A percentile compares a stretch with the other conserved stretches of the same genome.
phyloP scores from a whole-genome alignment of 2,113 vertebrate species.

The Hemiprocne comata region DNA sequence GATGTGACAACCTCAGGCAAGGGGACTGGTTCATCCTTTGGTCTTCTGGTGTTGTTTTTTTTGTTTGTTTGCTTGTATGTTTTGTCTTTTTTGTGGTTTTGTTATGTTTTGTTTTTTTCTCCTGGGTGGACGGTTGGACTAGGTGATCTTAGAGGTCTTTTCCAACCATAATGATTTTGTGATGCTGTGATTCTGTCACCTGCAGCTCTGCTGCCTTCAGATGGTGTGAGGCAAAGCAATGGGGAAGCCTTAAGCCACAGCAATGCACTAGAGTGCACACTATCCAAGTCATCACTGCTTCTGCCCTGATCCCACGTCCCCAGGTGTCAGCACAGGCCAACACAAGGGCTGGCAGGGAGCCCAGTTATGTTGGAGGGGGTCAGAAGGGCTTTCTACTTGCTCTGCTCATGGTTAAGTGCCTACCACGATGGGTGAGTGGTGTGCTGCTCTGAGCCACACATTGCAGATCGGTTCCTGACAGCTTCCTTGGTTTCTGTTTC shows the following conservation, averaged over 20 bases:
- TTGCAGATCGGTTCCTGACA: accelerated
- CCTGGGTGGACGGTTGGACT: no score
- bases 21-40: neutral
- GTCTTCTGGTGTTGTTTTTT: no score
- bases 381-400: neutral
- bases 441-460: neutral
- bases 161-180: no score
- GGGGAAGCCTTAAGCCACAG: neutral
- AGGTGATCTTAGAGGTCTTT: no score
- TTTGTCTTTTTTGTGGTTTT: no score
- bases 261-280: neutral
- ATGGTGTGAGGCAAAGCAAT: neutral
- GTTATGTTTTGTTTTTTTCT: no score
- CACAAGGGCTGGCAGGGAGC: neutral
- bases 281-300: neutral
- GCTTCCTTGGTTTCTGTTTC: neutral
- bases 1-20: neutral
- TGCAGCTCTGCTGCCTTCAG: neutral
- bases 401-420: accelerated
- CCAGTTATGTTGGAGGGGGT: neutral
- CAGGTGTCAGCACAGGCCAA: neutral
- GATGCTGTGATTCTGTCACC: no score
- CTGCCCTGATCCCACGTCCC: neutral
- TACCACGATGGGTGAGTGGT: accelerated
- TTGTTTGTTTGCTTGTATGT: no score